Base-by-base conservation (phyloP, 2,888 invertebrate species). In the Ennomos fuscantarius region DNA sequence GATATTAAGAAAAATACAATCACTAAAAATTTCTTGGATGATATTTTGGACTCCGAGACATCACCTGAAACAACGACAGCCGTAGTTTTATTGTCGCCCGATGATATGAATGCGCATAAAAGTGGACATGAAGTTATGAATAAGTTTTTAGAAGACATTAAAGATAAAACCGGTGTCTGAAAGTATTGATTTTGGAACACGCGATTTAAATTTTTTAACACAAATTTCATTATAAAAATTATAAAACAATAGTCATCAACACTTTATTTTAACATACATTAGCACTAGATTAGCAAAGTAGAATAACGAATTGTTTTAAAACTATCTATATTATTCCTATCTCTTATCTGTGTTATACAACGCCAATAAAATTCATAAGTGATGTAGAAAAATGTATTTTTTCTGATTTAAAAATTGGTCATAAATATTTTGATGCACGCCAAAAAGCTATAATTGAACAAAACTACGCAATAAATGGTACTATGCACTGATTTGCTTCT, bases 1-100 rank as follows among this genome's bases (percentile, higher is more conserved):
- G 79, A 86, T 54, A 73, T 90, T 44, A 87, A 77, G 69, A 83
- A 84, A 70, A 81, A 70, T 33, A 79, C 78, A 51, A 75, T 72
- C 2, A 86, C 88, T 10, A 85, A 78, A 68, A 87, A 88, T 65
- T 92, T 92, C 66, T 66, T 91, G 58, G 87, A 90, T 48, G 88
- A 90, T 56, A 86, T 92, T 64, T 76, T 92, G 37, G 91, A 91
- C 62, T 79, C 82, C 2, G 89, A 90, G 51, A 62, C 74, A 8
- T 66, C 70, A n/a, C 67, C 74, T 47, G 87, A 87, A 70, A 81
- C 69, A 69, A 72, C 79, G 51, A 76, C 76, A 49, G 65, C 66
- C 45, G 39, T 66, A 48, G 68, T 55, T 64, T 53, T 70, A 40
- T 55, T 82, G 50, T 74, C 76, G 31, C 76, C 79, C 9, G 78